Percentiles rank a stretch among this genome's conserved stretches.
Conservation (phyloP, 2,113 vertebrate species). For the Bagarius yarrelli region DNA sequence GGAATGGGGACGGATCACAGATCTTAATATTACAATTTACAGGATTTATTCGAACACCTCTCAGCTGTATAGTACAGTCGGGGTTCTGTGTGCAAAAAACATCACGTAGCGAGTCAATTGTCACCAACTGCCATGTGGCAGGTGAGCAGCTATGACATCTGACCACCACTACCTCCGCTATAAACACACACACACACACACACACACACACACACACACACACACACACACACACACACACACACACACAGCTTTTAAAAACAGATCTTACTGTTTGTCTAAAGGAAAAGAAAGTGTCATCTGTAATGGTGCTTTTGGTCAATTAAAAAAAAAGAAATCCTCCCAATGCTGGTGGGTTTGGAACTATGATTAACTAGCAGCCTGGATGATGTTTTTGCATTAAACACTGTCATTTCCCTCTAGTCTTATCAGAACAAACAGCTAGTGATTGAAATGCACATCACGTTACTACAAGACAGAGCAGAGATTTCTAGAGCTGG, state of each 20-base stretch:
- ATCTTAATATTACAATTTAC: background rate
- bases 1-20: background rate
- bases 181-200: background rate
- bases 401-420: background rate
- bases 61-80: background rate
- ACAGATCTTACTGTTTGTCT: background rate
- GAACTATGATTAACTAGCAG: too few relatives aligned
- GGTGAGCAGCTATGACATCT: conserved; percentile 37
- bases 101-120: conserved; percentile 38
- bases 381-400: background rate
- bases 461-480: background rate
- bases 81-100: conserved; percentile 1
- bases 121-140: conserved; percentile 49
- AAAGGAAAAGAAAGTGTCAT: background rate
- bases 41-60: background rate
- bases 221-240: background rate
- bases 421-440: conserved; percentile 8
- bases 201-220: background rate
- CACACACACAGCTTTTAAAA: background rate
- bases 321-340: background rate
- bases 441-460: conserved; percentile 22
- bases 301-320: background rate
- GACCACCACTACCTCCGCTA: background rate
- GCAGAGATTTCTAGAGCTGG: background rate
- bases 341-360: background rate